Conservation (phyloP, 2,113 vertebrate genomes). For the Panurus biarmicus region DNA sequence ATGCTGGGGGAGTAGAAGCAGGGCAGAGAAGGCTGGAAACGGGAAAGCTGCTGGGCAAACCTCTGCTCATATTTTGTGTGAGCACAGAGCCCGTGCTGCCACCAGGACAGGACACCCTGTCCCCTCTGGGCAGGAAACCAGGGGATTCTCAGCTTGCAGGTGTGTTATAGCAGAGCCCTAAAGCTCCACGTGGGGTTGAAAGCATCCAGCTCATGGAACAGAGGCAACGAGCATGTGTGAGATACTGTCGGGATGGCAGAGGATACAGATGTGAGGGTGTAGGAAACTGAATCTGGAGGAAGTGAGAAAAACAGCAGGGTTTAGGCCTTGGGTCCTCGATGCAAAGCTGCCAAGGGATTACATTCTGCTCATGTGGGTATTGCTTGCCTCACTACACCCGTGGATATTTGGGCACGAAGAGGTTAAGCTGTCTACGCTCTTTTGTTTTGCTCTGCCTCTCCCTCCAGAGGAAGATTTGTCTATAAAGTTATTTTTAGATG, state of each 20-base stretch:
- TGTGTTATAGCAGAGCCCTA: accelerated
- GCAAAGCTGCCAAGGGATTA: not conserved
- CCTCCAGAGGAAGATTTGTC: not conserved
- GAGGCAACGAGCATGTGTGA: not conserved
- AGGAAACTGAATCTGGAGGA: not conserved
- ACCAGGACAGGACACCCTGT: not conserved
- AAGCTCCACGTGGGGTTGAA: accelerated
- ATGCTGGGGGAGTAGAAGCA: not conserved
- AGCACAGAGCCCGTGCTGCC: not conserved
- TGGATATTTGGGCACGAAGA: not conserved
- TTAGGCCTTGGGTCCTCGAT: not conserved
- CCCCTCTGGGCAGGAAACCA: not conserved
- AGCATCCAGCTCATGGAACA: not conserved
- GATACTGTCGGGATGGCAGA: too few species aligned
- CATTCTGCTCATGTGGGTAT: not conserved
- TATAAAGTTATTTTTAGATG: constrained; percentile 46
- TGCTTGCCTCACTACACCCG: not conserved
- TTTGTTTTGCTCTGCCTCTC: not conserved
- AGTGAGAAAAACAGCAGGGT: not conserved
- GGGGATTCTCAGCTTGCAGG: not conserved
- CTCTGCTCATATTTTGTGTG: accelerated
- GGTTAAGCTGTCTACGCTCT: not conserved
- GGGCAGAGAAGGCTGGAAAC: not conserved
- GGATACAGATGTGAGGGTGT: not conserved
- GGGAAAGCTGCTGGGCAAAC: not conserved